Evolutionary conservation across 2,113 vertebrate genomes (phyloP).

Genomic region (Jacana jacana): DNA sequence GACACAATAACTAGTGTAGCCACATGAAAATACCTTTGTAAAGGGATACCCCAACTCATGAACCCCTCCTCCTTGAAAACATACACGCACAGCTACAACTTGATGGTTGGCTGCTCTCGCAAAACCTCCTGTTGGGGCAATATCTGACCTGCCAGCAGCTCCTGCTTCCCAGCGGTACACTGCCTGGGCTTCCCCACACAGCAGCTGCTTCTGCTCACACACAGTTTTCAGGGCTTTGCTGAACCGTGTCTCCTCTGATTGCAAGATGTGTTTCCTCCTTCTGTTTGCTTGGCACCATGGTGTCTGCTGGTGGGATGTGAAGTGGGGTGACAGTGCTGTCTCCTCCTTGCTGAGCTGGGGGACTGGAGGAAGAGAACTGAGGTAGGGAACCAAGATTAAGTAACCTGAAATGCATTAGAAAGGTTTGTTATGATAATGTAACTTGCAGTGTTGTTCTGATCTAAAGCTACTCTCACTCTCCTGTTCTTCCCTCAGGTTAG

Average conservation of each 20-base stretch:
- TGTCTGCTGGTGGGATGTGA: not conserved
- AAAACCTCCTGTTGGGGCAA: not conserved
- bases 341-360: not conserved
- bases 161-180: not conserved
- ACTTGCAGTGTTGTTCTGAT: not conserved
- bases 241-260: not conserved
- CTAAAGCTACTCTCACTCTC: not conserved
- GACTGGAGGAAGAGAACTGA: not conserved
- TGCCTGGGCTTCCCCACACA: not conserved
- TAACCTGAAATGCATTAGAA: not conserved
- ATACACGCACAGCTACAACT: rapidly evolving
- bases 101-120: not conserved
- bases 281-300: not conserved
- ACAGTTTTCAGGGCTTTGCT: not conserved
- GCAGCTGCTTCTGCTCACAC: not conserved
- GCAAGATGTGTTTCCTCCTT: not conserved
- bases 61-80: not conserved
- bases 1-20: not conserved
- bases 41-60: not conserved
- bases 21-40: not conserved
- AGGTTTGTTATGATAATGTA: not conserved
- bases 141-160: not conserved
- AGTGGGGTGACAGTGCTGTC: not conserved
- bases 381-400: not conserved
- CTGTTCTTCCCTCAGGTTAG: not conserved